Conservation (phyloP, 2,888 invertebrate genomes). For the Corbicula japonica region DNA sequence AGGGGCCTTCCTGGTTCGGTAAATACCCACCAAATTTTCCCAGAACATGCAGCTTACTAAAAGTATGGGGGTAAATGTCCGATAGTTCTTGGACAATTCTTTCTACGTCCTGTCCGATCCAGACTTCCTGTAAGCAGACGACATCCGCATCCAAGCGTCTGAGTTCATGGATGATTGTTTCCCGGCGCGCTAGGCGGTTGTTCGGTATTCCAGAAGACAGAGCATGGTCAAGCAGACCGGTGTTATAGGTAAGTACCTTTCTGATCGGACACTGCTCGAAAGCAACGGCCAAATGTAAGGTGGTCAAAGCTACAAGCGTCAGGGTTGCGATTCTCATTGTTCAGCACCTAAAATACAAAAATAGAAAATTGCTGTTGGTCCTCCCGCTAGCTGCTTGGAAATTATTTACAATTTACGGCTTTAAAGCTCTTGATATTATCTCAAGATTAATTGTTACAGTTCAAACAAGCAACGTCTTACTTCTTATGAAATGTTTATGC, state of each 20-base stretch:
- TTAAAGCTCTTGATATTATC: no score
- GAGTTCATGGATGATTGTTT: constrained; percentile 41
- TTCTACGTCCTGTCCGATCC: constrained; percentile 56
- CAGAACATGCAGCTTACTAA: constrained; percentile 41
- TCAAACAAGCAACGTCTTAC: no score
- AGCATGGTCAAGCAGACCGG: constrained; percentile 38
- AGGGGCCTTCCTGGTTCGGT: constrained; percentile 17
- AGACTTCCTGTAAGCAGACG: constrained; percentile 54
- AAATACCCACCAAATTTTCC: constrained; percentile 22
- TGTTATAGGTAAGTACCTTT: constrained; percentile 47
- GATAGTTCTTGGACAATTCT: constrained; percentile 23
- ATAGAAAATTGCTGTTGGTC: no score
- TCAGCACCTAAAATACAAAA: no score
- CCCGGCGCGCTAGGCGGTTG: constrained; percentile 38
- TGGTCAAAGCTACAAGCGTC: no score
- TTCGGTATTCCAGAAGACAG: constrained; percentile 9
- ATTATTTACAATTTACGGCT: no score
- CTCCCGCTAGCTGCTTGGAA: no score
- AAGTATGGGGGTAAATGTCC: constrained; percentile 34
- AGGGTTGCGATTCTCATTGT: no score
- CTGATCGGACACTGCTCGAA: constrained; percentile 29
- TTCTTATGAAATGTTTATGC: no score
- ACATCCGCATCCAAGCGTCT: constrained; percentile 47
- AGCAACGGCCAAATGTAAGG: no score
- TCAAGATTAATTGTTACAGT: no score